Conservation (phyloP, 1,140 invertebrate genomes). For the Semibalanus balanoides region DNA sequence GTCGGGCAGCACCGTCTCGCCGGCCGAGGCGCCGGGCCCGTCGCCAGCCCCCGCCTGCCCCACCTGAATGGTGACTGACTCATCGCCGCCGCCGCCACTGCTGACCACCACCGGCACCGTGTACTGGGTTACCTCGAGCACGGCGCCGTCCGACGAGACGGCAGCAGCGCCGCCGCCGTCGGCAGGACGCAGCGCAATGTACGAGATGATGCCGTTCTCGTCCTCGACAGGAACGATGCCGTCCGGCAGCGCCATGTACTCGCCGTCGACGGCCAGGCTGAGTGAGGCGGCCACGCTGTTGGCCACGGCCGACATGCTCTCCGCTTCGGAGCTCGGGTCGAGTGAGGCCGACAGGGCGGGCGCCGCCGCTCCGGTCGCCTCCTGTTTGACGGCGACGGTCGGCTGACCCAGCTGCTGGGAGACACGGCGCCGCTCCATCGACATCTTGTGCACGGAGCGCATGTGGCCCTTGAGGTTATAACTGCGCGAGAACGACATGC, state of each 20-base stretch:
- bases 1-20: not conserved
- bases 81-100: not conserved
- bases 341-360: not conserved
- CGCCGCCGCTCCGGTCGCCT: not conserved
- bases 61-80: not conserved
- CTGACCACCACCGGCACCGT: not conserved
- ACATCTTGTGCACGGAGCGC: not conserved
- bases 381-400: not conserved
- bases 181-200: not conserved
- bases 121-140: not conserved
- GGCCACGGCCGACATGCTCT: not conserved
- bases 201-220: conserved; percentile 1
- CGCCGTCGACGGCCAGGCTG: not conserved
- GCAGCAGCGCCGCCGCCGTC: not conserved
- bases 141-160: not conserved
- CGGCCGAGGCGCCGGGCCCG: not conserved
- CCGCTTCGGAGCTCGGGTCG: not conserved
- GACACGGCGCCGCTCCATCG: not conserved
- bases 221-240: not conserved
- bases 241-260: not conserved
- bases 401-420: not conserved
- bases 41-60: no score
- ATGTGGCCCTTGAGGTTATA: conserved; percentile 3
- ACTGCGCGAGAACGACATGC: conserved; percentile 3
- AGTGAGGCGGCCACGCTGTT: not conserved